phyloP scores from a whole-genome alignment of 1,140 invertebrate genomes.

The Venturia canescens region DNA sequence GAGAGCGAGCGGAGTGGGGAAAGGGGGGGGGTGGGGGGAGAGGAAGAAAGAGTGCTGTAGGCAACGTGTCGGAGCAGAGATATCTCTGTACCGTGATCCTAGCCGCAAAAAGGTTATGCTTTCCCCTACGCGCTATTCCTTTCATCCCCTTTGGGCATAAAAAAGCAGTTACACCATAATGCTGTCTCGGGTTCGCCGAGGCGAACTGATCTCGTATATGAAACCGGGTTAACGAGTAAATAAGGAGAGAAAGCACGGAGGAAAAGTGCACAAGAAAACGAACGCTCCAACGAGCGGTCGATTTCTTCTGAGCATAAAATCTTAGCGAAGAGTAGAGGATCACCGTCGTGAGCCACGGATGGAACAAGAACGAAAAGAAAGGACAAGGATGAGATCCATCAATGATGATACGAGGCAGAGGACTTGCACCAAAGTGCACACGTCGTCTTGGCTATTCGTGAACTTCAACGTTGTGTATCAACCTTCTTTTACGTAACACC shows the following conservation, averaged over 20 bases:
- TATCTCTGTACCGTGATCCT: constrained; percentile 41
- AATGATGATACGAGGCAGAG: background rate
- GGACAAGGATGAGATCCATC: constrained; percentile 37
- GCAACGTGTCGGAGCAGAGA: constrained; percentile 32
- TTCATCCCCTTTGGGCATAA: constrained; percentile 52
- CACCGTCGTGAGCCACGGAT: background rate
- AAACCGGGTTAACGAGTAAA: constrained; percentile 40
- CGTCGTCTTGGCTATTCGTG: background rate
- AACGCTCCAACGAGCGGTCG: constrained; percentile 14
- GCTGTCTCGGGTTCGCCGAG: constrained; percentile 1
- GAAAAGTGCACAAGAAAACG: constrained; percentile 15
- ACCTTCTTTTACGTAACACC: background rate
- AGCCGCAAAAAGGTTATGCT: constrained; percentile 33
- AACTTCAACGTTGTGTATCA: background rate
- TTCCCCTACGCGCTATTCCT: constrained; percentile 21
- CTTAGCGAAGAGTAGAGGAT: constrained; percentile 51
- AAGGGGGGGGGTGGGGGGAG: background rate
- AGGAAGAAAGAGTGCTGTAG: constrained; percentile 22
- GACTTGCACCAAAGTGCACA: constrained; percentile 29
- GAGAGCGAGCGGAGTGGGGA: constrained; percentile 1
- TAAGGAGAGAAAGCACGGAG: constrained; percentile 6
- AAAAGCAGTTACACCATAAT: constrained; percentile 45
- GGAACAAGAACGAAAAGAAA: constrained; percentile 42
- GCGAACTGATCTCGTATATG: constrained; percentile 27
- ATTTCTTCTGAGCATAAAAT: constrained; percentile 63